Evolutionary conservation across 2,113 vertebrate genomes (phyloP).

Genomic region (Globicephala melas): DNA sequence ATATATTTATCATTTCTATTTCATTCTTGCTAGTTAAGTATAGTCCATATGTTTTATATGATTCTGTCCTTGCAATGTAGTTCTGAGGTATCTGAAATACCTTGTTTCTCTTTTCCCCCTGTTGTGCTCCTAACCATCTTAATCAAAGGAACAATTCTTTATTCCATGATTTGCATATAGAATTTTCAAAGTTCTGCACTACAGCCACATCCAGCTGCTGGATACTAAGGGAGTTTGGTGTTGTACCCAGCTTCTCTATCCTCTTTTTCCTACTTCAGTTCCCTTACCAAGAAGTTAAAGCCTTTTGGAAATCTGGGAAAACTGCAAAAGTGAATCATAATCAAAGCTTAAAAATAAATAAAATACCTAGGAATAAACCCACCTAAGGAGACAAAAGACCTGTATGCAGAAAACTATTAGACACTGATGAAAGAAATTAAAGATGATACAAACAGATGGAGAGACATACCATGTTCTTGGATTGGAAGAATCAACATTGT

Average conservation of each 20-base stretch:
- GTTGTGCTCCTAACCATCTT: not conserved
- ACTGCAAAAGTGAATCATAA: not conserved
- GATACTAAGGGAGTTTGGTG: not conserved
- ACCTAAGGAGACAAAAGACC: no score
- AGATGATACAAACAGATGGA: no score
- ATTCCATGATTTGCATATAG: not conserved
- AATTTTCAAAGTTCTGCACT: not conserved
- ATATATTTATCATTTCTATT: not conserved
- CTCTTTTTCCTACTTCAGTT: not conserved
- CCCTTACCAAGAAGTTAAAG: not conserved
- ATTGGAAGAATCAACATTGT: no score
- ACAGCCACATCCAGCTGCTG: not conserved
- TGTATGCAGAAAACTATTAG: no score
- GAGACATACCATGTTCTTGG: no score
- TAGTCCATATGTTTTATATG: not conserved
- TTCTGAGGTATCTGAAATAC: not conserved
- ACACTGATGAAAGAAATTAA: no score
- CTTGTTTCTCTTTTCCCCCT: not conserved
- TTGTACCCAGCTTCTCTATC: not conserved
- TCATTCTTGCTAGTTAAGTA: not conserved
- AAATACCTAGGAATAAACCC: no score
- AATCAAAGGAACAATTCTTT: not conserved
- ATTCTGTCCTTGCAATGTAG: not conserved
- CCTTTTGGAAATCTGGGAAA: not conserved
- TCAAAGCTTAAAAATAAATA: not conserved